These are phyloP conservation scores for Leuctra nigra DNA, from an alignment of 2,888 invertebrate genomes.

Conservation along the genomic window DNA sequence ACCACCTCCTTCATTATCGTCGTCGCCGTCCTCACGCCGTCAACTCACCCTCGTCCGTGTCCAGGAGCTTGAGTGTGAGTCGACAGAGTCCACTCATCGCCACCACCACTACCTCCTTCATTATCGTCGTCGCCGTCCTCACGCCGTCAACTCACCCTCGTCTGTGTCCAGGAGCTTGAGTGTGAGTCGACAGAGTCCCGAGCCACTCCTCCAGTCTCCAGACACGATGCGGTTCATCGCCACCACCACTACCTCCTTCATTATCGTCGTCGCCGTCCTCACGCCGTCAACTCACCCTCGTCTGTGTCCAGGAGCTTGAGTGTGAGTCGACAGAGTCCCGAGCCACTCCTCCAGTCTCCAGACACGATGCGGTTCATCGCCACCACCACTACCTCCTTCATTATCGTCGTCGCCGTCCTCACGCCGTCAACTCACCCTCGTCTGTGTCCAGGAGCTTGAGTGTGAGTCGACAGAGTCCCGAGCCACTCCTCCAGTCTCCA, in stretches of 20 bases:
- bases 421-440: constrained; percentile 25
- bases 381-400: constrained; percentile 20
- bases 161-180: constrained; percentile 24
- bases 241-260: constrained; percentile 20
- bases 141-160: constrained; percentile 25
- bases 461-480: constrained; percentile 24
- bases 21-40: not conserved
- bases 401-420: no score
- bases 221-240: constrained; percentile 23
- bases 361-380: constrained; percentile 23
- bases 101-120: no score
- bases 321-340: constrained; percentile 24
- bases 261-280: no score
- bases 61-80: constrained; percentile 23
- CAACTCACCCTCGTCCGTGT: constrained; percentile 25
- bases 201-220: constrained; percentile 23
- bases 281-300: no score
- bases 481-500: constrained; percentile 23
- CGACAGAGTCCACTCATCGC: constrained; percentile 26
- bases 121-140: no score
- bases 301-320: constrained; percentile 24
- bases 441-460: constrained; percentile 24
- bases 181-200: constrained; percentile 24
- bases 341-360: constrained; percentile 23
- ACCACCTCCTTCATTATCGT: constrained; percentile 6